A percentile compares a stretch with the other conserved stretches of the same genome.
phyloP scores from a whole-genome alignment of 1,140 invertebrate genomes.

The Protaetia brevitarsis region DNA sequence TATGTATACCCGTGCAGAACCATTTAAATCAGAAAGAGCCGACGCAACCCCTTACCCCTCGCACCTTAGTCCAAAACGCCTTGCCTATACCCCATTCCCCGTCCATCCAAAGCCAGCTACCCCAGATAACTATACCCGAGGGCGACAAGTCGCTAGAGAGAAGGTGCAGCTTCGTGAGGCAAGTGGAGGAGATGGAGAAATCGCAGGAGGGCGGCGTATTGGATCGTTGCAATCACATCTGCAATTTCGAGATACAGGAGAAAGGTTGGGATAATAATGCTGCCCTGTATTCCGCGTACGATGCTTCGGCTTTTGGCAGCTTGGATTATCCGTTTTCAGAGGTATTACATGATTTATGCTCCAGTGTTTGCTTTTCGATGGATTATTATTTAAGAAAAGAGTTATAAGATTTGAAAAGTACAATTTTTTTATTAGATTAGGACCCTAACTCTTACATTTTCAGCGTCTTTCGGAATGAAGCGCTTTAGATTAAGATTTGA shows the following conservation, averaged over 20 bases:
- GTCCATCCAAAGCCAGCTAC: constrained; percentile 40
- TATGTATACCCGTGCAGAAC: constrained; percentile 44
- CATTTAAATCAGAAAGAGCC: constrained; percentile 31
- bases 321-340: constrained; percentile 49
- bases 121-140: constrained; percentile 43
- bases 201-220: constrained; percentile 36
- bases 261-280: constrained; percentile 40
- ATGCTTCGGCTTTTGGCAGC: constrained; percentile 43
- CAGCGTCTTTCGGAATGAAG: too few relatives aligned
- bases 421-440: too few relatives aligned
- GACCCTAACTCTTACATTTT: too few relatives aligned
- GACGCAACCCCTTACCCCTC: constrained; percentile 37
- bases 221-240: constrained; percentile 46
- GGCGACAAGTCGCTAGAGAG: constrained; percentile 41
- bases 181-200: constrained; percentile 46
- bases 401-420: too few relatives aligned
- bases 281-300: constrained; percentile 42
- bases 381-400: too few relatives aligned
- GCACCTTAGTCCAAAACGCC: constrained; percentile 30
- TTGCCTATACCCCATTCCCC: constrained; percentile 27
- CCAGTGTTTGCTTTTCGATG: too few relatives aligned
- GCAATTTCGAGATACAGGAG: constrained; percentile 48
- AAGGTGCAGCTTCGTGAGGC: constrained; percentile 47
- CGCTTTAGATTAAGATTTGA: too few relatives aligned
- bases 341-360: constrained; percentile 36